Evolutionary conservation across 2,888 invertebrate species (phyloP).

Genomic region (Drosophila macrothrix): DNA sequence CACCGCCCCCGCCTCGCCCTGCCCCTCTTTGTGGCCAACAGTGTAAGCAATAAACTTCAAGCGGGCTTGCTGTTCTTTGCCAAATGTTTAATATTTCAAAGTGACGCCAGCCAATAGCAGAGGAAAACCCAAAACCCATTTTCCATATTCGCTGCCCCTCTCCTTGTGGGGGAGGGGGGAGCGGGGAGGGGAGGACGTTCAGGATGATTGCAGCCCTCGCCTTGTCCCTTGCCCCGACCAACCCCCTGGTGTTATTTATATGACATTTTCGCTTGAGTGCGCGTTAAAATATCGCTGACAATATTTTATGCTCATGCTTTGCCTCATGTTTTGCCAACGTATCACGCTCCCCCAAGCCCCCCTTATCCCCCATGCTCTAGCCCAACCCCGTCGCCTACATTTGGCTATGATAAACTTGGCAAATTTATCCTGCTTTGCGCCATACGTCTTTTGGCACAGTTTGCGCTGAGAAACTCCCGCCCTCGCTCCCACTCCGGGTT

Average conservation of each 20-base stretch:
- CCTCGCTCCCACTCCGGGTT: too few relatives aligned
- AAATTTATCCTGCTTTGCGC: constrained; percentile 81
- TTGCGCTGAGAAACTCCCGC: constrained; percentile 43
- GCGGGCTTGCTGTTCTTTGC: constrained; percentile 65
- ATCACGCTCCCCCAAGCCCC: constrained; percentile 17
- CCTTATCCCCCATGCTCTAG: not conserved
- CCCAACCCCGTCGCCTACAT: constrained; percentile 2
- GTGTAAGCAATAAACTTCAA: constrained; percentile 72
- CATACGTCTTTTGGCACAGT: constrained; percentile 80
- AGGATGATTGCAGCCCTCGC: not conserved
- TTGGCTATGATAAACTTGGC: constrained; percentile 79
- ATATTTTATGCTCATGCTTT: constrained; percentile 78
- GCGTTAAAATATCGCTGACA: constrained; percentile 80
- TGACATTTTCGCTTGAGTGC: constrained; percentile 81
- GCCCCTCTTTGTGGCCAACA: constrained; percentile 26
- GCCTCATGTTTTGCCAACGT: constrained; percentile 79
- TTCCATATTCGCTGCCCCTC: constrained; percentile 41
- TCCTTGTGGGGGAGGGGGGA: not conserved
- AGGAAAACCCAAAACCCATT: constrained; percentile 50
- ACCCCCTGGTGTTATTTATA: constrained; percentile 72
- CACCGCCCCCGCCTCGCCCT: not conserved
- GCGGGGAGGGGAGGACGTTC: not conserved
- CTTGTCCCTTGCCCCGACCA: not conserved
- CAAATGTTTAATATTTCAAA: constrained; percentile 80
- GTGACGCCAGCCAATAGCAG: constrained; percentile 68